Base-by-base conservation (phyloP, 2,888 invertebrate species). In the Macropis europaea region DNA sequence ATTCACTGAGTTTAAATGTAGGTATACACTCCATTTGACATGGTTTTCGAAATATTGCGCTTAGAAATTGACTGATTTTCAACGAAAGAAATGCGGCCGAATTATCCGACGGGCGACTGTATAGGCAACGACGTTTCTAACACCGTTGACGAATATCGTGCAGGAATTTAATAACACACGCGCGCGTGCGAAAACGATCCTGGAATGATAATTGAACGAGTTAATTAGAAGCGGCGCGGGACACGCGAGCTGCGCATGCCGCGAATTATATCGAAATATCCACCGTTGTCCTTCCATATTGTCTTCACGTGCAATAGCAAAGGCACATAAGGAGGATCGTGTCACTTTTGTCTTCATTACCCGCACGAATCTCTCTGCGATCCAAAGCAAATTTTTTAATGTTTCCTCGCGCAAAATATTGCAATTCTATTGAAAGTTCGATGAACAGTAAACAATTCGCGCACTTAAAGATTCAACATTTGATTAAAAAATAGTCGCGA, bases 221-320 rank as follows among this genome's bases (percentile, higher is more conserved):
- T 73, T 86, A 87, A 87, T 87, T 85, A 82, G 77, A 64, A 68
- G 67, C 57, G 81, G 79, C 83, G 78, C 78, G 77, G 85, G 82
- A 81, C 86, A 86, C 86, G 87, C 87, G 74, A 87, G 61, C 81
- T 36, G 54, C 57, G 78, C 77, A 86, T 86, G 77, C 81, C 70
- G 50, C 40, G 73, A 77, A 85, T 73, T 69, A 79, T 79, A 66
- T 70, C 52, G 47, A 69, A 63, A 66, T 48, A 38, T 48, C 28
- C 38, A 34, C 28, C 40, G 50, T 61, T 15, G 47, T 66, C 57
- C 43, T 48, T 22, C 15, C 6, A 26, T 42, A 47, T 45, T 15
- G 45, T 38, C 36, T 15, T 34, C 13, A 11, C 28, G 36, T 15
- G 34, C 28, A 5, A 62, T 13, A 36, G 40, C 34, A 62, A 54